Conservation (phyloP, 2,113 vertebrate genomes). For the Aegithalos caudatus region DNA sequence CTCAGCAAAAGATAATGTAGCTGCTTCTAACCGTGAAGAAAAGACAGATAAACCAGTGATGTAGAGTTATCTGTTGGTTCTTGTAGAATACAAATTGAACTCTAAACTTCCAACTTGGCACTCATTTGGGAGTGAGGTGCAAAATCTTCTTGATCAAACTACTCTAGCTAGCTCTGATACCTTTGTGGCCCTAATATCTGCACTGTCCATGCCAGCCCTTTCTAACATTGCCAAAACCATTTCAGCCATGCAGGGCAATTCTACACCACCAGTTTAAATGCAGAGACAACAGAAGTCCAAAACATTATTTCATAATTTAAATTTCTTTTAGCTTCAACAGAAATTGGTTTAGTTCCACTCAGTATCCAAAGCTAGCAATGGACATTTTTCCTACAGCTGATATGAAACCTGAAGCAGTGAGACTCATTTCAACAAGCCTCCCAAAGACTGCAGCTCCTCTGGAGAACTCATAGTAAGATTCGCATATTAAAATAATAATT, state of each 20-base stretch:
- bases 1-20: not conserved
- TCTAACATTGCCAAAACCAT: not conserved
- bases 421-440: not conserved
- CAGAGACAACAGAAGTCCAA: not conserved
- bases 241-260: not conserved
- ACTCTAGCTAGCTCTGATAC: not conserved
- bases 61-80: not conserved
- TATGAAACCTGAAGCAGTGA: not conserved
- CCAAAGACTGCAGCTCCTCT: not conserved
- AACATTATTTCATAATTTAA: not conserved
- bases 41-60: not conserved
- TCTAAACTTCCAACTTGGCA: not conserved
- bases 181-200: not conserved
- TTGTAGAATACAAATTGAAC: not conserved
- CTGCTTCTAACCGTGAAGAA: not conserved
- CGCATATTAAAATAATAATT: not conserved
- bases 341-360: not conserved
- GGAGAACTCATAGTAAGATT: not conserved
- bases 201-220: not conserved
- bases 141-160: not conserved
- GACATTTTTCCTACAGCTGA: not conserved
- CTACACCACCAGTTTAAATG: not conserved
- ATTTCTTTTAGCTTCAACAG: not conserved
- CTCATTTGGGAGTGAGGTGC: not conserved
- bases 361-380: not conserved